A percentile compares a stretch with the other conserved stretches of the same genome.
These are phyloP conservation scores for Augochlorella aurata DNA, from an alignment of 2,888 invertebrate genomes.

Conservation along the genomic window DNA sequence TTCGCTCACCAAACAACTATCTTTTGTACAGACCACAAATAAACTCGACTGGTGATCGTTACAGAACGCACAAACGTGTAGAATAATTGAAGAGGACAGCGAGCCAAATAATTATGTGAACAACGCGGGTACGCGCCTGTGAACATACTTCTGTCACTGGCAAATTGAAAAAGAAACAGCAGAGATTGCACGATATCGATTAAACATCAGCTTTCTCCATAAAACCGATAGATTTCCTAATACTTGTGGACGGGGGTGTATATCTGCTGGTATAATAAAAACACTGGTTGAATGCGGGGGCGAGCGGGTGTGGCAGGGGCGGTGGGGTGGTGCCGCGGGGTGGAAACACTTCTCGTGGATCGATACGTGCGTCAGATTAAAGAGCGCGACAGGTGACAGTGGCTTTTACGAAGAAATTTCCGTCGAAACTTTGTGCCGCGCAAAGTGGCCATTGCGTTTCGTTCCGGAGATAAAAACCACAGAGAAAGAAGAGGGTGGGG, in stretches of 20 bases:
- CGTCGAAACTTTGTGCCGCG: conserved; percentile 71
- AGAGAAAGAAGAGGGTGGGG: conserved; percentile 35
- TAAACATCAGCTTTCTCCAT: background rate
- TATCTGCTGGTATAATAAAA: conserved; percentile 25
- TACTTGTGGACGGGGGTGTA: background rate
- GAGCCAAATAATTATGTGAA: background rate
- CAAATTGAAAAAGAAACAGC: background rate
- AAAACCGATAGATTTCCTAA: conserved; percentile 3
- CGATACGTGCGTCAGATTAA: conserved; percentile 69
- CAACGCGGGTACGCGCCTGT: background rate
- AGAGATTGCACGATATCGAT: conserved; percentile 4
- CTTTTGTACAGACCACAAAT: background rate
- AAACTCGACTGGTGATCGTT: background rate
- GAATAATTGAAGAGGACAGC: background rate
- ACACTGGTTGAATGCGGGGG: conserved; percentile 16
- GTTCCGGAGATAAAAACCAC: conserved; percentile 69
- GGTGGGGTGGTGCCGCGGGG: conserved; percentile 26
- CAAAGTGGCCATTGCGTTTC: conserved; percentile 83
- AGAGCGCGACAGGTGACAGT: conserved; percentile 70
- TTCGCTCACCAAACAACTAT: too few relatives aligned
- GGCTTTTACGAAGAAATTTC: conserved; percentile 71
- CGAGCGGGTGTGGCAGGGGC: background rate
- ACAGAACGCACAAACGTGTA: background rate
- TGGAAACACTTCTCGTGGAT: conserved; percentile 57
- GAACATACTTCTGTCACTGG: background rate